Conservation (phyloP, 37 sponge, comb jelly and placozoan genomes). For the Geodia barretti region DNA sequence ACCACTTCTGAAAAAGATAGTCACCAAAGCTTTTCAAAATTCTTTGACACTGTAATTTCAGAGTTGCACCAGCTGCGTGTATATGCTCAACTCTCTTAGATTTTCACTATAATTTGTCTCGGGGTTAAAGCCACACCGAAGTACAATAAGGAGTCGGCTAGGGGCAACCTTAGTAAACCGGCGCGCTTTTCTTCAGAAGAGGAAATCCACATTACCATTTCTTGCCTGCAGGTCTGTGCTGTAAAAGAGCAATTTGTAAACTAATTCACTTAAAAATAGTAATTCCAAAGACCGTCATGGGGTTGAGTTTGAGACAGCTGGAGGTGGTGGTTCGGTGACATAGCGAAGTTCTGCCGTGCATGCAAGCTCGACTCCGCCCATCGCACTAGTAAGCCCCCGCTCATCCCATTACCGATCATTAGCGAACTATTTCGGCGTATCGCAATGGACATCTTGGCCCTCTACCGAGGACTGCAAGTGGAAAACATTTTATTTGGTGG, state of each 20-base stretch:
- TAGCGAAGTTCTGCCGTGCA: too few species aligned
- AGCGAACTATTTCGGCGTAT: constrained; percentile 3
- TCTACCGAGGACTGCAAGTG: too few species aligned
- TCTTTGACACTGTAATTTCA: not conserved
- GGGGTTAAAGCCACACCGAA: not conserved
- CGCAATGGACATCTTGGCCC: constrained; percentile 37
- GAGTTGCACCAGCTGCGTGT: not conserved
- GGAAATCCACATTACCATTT: too few species aligned
- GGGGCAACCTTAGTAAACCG: not conserved
- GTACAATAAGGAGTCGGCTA: not conserved
- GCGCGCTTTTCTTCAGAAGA: not conserved
- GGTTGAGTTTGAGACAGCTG: too few species aligned
- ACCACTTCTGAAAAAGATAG: not conserved
- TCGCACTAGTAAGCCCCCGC: too few species aligned
- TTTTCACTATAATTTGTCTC: not conserved
- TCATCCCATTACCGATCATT: constrained; percentile 23
- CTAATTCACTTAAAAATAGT: too few species aligned
- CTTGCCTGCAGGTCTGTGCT: too few species aligned
- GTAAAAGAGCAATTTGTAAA: too few species aligned
- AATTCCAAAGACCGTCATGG: too few species aligned
- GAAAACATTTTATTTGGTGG: too few species aligned
- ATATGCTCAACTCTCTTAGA: not conserved
- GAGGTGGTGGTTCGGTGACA: too few species aligned
- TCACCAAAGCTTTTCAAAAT: not conserved
- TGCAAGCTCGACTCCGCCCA: too few species aligned